These are phyloP conservation scores for Gobius niger DNA, from an alignment of 2,113 vertebrate species.

Conservation along the genomic window DNA sequence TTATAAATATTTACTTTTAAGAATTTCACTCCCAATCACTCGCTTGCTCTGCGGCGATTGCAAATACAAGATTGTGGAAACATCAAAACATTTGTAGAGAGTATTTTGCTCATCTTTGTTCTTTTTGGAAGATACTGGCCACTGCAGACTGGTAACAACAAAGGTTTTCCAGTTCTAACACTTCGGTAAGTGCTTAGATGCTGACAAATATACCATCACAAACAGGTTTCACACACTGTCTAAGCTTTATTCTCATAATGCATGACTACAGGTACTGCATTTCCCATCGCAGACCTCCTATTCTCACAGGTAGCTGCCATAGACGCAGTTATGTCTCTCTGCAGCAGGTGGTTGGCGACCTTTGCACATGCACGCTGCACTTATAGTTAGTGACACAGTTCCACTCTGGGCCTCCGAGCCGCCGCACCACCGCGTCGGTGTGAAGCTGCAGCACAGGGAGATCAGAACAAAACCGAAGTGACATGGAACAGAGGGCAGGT, in stretches of 20 bases:
- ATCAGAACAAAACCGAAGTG: slow-evolving; percentile 67
- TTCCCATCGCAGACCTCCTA: background rate
- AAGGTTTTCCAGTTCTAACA: too few species aligned
- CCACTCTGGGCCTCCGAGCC: slow-evolving; percentile 11
- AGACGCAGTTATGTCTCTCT: background rate
- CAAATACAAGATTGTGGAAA: too few species aligned
- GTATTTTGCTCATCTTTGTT: too few species aligned
- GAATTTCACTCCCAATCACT: too few species aligned
- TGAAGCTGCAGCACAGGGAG: slow-evolving; percentile 34
- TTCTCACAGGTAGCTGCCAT: background rate
- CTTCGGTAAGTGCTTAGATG: too few species aligned
- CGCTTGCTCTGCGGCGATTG: too few species aligned
- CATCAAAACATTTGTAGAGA: too few species aligned
- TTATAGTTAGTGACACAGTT: slow-evolving; percentile 14
- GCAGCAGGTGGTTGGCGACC: slow-evolving; percentile 34
- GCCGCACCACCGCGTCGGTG: slow-evolving; percentile 14
- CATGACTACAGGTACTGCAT: background rate
- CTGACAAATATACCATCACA: too few species aligned
- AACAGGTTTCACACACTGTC: too few species aligned
- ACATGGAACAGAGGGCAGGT: slow-evolving; percentile 67
- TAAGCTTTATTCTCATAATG: background rate
- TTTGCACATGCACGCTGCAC: slow-evolving; percentile 25
- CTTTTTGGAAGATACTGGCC: too few species aligned
- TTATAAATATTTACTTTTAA: background rate
- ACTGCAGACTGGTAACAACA: too few species aligned